phyloP scores from a whole-genome alignment of 1,140 invertebrate species.

The Ceratina australensis region DNA sequence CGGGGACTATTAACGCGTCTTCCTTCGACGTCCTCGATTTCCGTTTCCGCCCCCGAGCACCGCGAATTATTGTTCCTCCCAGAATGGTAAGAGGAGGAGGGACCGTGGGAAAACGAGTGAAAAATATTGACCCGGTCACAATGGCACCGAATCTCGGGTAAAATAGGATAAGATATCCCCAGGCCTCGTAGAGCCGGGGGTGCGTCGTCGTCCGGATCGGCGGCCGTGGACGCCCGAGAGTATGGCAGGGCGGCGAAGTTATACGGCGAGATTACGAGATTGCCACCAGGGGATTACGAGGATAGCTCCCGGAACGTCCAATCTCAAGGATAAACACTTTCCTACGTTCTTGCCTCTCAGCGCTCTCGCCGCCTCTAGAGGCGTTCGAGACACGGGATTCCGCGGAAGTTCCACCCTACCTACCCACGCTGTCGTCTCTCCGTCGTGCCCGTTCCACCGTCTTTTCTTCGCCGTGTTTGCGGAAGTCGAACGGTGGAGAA shows the following conservation, averaged over 20 bases:
- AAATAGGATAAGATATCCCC: conserved; percentile 51
- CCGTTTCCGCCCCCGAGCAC: background rate
- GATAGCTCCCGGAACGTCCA: conserved; percentile 77
- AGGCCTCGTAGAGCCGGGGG: conserved; percentile 38
- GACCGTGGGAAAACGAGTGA: conserved; percentile 58
- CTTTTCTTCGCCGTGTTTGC: conserved; percentile 19
- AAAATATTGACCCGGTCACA: conserved; percentile 69
- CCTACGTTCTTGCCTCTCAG: conserved; percentile 67
- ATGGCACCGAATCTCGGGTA: conserved; percentile 55
- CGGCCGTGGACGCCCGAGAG: conserved; percentile 34
- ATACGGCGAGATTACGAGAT: conserved; percentile 79
- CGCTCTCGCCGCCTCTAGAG: conserved; percentile 21
- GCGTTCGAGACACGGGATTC: conserved; percentile 5
- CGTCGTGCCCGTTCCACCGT: background rate
- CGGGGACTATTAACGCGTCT: conserved; percentile 5
- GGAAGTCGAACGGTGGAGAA: background rate
- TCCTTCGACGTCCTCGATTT: conserved; percentile 14
- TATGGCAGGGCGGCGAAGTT: conserved; percentile 66
- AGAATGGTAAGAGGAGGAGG: no score
- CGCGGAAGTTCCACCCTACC: conserved; percentile 12
- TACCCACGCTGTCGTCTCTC: background rate
- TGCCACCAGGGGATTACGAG: conserved; percentile 78
- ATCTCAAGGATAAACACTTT: conserved; percentile 80
- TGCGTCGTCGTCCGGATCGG: conserved; percentile 44
- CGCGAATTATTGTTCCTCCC: conserved; percentile 9